Base-by-base conservation (phyloP, 92 coral and sea anemone genomes). In the Paramuricea clavata region DNA sequence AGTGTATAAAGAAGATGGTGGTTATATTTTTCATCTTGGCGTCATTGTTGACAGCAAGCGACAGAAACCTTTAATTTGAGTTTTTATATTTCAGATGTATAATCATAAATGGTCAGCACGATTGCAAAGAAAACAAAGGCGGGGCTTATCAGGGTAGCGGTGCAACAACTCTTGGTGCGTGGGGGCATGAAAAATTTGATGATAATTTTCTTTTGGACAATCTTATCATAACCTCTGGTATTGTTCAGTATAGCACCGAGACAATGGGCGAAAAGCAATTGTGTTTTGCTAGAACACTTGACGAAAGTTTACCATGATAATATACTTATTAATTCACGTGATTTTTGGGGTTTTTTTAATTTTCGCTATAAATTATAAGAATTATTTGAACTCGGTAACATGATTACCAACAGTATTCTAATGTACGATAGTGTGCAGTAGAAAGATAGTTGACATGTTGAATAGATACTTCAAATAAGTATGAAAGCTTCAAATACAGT, bases 191-290 rank as follows among this genome's bases (percentile, higher is more conserved):
- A 0, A 47, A 50, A 0, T 17, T 28, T 28, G 19, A 23, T 3
- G 64, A 65, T 42, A 31, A 83, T 42, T 33, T 73, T 0, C n/a
- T 73, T 42, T 52, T 73, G 28, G 79, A 73, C 11, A 23, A 73
- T 21, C 79, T 73, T 31, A 73, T 73, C 25, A 73, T 73, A 22
- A 52, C 60, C 6, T 73, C 79, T 22, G 79, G 79, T 11, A 21
- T 73, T 10, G 79, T 73, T 1, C 79, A 42, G 12, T 73, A 73
- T 33, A 44, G n/a, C 4, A 44, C 6, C 0, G 47, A 6, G 49
- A 39, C 76, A n/a, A 10, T 31, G 34, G 79, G 32, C 79, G 79
- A 44, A 49, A 73, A 73, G 21, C 79, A 73, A 19, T 16, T 39
- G 11, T 73, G 79, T 23, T 39, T 42, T 52, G 79, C 79, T 21